phyloP scores from a whole-genome alignment of 2,888 invertebrate species.

The Beris chalybata region DNA sequence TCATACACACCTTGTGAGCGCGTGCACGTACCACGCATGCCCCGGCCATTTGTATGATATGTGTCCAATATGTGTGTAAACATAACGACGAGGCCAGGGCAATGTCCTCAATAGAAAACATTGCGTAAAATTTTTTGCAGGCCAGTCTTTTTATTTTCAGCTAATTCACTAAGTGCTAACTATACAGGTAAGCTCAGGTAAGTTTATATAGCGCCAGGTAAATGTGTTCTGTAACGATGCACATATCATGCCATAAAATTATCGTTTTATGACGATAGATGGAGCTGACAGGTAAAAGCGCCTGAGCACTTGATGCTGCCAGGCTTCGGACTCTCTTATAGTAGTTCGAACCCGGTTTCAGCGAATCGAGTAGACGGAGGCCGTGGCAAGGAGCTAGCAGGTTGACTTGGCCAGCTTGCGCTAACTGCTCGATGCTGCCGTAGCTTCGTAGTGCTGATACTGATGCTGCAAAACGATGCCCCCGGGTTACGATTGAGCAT shows the following conservation, averaged over 20 bases:
- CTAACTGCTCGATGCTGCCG: slow-evolving; percentile 5
- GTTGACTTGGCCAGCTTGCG: not conserved
- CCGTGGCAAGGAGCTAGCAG: not conserved
- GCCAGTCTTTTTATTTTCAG: too few species aligned
- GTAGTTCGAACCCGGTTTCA: slow-evolving; percentile 20
- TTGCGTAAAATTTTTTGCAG: slow-evolving; percentile 28
- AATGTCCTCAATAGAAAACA: slow-evolving; percentile 32
- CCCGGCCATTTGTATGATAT: slow-evolving; percentile 14
- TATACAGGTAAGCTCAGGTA: too few species aligned
- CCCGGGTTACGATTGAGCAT: slow-evolving; percentile 32
- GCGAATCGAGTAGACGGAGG: slow-evolving; percentile 4
- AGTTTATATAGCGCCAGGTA: too few species aligned
- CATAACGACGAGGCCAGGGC: slow-evolving; percentile 32
- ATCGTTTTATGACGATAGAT: slow-evolving; percentile 37
- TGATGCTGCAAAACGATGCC: slow-evolving; percentile 26
- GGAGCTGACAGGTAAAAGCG: slow-evolving; percentile 18
- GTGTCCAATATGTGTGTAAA: slow-evolving; percentile 33
- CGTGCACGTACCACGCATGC: slow-evolving; percentile 13
- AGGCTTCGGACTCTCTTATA: not conserved
- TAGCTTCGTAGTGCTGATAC: slow-evolving; percentile 17
- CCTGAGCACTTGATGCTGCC: not conserved
- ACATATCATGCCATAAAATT: slow-evolving; percentile 34
- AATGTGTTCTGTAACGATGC: not conserved
- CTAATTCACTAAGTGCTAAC: too few species aligned
- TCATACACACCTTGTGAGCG: not conserved